Conservation (phyloP, 2,113 vertebrate species). For the Muntiacus reevesi region DNA sequence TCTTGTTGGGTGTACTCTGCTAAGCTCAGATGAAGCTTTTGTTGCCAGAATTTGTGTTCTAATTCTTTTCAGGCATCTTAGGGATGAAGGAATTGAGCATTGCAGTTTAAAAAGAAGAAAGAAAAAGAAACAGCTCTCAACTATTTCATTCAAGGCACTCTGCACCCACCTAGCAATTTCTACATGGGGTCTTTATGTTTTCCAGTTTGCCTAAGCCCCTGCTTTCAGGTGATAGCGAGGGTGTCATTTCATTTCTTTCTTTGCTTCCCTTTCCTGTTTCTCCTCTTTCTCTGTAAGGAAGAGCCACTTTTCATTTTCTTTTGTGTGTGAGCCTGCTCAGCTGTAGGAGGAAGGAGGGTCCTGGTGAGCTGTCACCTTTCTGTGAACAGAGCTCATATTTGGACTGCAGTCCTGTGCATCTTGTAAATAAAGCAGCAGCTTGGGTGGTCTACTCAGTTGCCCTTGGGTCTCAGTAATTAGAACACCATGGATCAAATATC, state of each 20-base stretch:
- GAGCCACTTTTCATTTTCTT: not conserved
- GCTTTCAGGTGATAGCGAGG: not conserved
- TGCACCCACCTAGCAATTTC: not conserved
- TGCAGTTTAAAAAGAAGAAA: not conserved
- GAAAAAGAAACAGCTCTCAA: not conserved
- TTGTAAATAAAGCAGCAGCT: not conserved
- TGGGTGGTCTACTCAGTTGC: not conserved
- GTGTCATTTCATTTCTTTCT: not conserved
- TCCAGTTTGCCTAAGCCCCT: not conserved
- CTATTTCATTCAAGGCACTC: slow-evolving; percentile 5
- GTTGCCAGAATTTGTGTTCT: slow-evolving; percentile 12
- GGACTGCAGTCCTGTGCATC: not conserved
- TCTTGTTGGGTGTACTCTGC: not conserved
- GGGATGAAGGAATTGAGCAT: not conserved
- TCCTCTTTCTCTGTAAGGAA: not conserved
- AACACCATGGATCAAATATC: not conserved
- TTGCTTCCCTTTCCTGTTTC: not conserved
- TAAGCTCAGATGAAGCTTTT: slow-evolving; percentile 4
- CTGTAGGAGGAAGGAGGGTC: not conserved
- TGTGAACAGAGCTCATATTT: not conserved
- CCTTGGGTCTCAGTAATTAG: not conserved
- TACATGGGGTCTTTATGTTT: not conserved
- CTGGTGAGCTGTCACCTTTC: not conserved
- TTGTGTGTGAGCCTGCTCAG: not conserved
- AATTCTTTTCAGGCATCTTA: slow-evolving; percentile 24